phyloP scores from a whole-genome alignment of 2,888 invertebrate genomes.

The Netelia melanura region DNA sequence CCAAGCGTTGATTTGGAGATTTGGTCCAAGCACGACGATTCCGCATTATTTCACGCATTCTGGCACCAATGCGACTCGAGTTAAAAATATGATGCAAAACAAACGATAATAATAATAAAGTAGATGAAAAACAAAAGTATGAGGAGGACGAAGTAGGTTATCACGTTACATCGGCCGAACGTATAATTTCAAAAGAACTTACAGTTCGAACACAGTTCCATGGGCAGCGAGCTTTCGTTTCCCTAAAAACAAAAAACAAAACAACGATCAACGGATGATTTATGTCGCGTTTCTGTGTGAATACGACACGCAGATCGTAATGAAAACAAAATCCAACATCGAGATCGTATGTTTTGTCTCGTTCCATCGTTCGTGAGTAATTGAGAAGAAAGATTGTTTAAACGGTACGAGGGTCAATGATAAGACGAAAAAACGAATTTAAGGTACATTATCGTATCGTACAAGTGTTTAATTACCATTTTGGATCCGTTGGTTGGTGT shows the following conservation, averaged over 20 bases:
- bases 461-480: constrained; percentile 53
- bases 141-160: constrained; percentile 42
- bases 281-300: not conserved
- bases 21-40: not conserved
- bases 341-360: constrained; percentile 21
- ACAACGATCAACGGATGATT: constrained; percentile 66
- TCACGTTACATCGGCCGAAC: not conserved
- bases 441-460: not conserved
- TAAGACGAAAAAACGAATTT: not conserved
- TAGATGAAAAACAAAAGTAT: constrained; percentile 24
- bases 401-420: not conserved
- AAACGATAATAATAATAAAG: constrained; percentile 23
- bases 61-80: not conserved
- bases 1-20: not conserved
- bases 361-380: not conserved
- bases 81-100: constrained; percentile 32
- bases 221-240: constrained; percentile 97
- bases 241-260: constrained; percentile 88
- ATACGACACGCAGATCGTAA: not conserved
- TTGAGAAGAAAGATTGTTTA: not conserved
- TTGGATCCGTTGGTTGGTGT: constrained; percentile 32
- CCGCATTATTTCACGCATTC: too few species aligned
- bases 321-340: constrained; percentile 52
- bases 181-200: constrained; percentile 70
- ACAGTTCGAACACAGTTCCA: constrained; percentile 97